Evolutionary conservation across 2,888 invertebrate species (phyloP).

Genomic region (Scaptodrosophila latifasciaeformis): DNA sequence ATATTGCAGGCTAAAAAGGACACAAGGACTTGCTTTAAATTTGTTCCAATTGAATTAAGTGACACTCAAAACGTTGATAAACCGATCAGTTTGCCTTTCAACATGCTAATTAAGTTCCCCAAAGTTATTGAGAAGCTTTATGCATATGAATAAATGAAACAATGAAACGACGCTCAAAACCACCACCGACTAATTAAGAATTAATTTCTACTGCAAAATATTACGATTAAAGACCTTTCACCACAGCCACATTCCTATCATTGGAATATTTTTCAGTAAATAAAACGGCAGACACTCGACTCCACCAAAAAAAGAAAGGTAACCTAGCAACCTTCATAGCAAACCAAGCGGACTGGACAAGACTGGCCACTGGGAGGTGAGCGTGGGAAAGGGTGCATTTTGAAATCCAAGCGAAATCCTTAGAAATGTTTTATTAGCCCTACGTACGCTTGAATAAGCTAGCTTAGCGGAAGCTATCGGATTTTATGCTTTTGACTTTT

Average conservation of each 20-base stretch:
- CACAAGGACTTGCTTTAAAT: too few relatives aligned
- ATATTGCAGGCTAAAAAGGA: background rate
- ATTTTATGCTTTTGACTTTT: conserved; percentile 70
- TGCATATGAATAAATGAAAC: too few relatives aligned
- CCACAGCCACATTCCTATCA: too few relatives aligned
- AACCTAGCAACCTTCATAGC: too few relatives aligned
- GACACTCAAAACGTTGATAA: conserved; percentile 25
- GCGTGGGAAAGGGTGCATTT: conserved; percentile 30
- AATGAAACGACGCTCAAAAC: too few relatives aligned
- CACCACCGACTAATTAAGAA: conserved; percentile 53
- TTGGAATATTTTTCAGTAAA: too few relatives aligned
- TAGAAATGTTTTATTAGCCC: conserved; percentile 71
- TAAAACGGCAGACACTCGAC: conserved; percentile 42
- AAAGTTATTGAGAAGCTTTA: too few relatives aligned
- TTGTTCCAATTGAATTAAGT: conserved; percentile 38
- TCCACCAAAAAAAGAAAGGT: conserved; percentile 2
- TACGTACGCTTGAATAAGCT: conserved; percentile 66
- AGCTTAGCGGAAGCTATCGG: conserved; percentile 71
- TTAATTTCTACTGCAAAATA: conserved; percentile 38
- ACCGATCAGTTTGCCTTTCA: conserved; percentile 6
- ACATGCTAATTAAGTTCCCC: too few relatives aligned
- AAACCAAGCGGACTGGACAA: background rate
- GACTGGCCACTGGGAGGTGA: too few relatives aligned
- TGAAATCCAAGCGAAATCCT: conserved; percentile 63
- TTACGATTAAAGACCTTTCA: background rate